Evolutionary conservation across 2,797 vertebrate genomes (phyloP), one percentile per base, ranked within the genome.

Genomic region (Coregonus ussuriensis): DNA sequence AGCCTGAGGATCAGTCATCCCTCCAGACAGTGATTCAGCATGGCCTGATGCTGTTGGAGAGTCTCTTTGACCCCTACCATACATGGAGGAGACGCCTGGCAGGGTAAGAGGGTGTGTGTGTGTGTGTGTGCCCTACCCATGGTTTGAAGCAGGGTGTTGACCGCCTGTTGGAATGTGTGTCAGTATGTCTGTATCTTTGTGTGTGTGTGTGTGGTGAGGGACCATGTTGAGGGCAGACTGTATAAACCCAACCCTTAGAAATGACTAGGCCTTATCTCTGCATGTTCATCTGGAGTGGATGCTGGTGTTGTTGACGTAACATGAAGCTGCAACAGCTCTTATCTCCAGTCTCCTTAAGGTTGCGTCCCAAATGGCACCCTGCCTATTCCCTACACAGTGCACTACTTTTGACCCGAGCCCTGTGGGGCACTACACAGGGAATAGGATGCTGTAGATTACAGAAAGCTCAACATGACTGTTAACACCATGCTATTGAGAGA

Each of bases 61-160:
- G 95, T 77, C 95, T 99, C 76, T 98, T 97, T 65, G 98, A 99
- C 88, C 98, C 98, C 82, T 98, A 98, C 92, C 97, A 99, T 93
- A 97, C 94, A 0, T 99, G 98, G 97, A 92, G 97, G 82, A 94
- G 96, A 85, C 94, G 94, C 80, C 95, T 96, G 82, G 92, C 95
- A 0, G 97, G 98, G 98, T 99, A 84, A 95, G 97, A 52, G 51
- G 3, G 67, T 21, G 18, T 35, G n/a, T n/a, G n/a, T n/a, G n/a
- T n/a, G n/a, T n/a, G n/a, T n/a, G 25, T 21, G 72, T 74, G 77
- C 59, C 74, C 82, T 71, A 47, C 35, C 21, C 16, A 73, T n/a
- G 18, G 51, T 53, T 71, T 25, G 41, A 65, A 35, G 35, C 41
- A 37, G 75, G 62, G 72, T 79, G 75, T 74, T 77, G 80, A 82